Base-by-base conservation (phyloP, 2,888 invertebrate genomes). In the Leptinotarsa tumamoca region DNA sequence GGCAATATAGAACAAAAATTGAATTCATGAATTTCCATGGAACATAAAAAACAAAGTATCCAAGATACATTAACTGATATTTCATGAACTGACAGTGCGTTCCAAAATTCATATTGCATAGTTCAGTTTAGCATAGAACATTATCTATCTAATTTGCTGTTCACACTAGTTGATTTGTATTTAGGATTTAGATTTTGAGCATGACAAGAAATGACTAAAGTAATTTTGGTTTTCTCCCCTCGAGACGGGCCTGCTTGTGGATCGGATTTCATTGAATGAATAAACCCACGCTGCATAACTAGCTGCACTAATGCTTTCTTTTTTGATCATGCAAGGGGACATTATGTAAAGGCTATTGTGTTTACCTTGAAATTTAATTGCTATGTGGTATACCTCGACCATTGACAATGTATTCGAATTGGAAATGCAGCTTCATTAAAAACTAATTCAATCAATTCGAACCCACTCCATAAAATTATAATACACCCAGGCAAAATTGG, bases 401-500 rank as follows among this genome's bases (percentile, higher is more conserved):
- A 50, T 49, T 75, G 43, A 74, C 72, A 74, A 72, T 75, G 58
- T 63, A 61, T 51, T 66, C 54, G 63, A 49, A 68, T 68, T 70
- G 73, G 52, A 76, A 73, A 76, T 73, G 73, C 63, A 54, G 61
- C 76, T 73, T 77, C 74, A 74, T 68, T 74, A 68, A 58, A 74
- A 77, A 77, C 58, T 66, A 72, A 73, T 71, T 71, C 76, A 70
- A 73, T 72, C 76, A 77, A 74, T 77, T 72, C 67, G 67, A 71
- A 67, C 77, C 77, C 72, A 77, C 77, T 66, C 51, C 43, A 13
- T 50, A 21, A 15, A 21, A 77, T 77, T 77, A 72, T 58, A 74
- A 77, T 77, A 77, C 78, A 75, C 78, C 78, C 76, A 75, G 52
- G 75, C 78, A 67, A 72, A 79, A 71, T 73, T 76, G 70, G 72